Conservation (phyloP, 2,888 invertebrate genomes). For the Mythimna ferrago region DNA sequence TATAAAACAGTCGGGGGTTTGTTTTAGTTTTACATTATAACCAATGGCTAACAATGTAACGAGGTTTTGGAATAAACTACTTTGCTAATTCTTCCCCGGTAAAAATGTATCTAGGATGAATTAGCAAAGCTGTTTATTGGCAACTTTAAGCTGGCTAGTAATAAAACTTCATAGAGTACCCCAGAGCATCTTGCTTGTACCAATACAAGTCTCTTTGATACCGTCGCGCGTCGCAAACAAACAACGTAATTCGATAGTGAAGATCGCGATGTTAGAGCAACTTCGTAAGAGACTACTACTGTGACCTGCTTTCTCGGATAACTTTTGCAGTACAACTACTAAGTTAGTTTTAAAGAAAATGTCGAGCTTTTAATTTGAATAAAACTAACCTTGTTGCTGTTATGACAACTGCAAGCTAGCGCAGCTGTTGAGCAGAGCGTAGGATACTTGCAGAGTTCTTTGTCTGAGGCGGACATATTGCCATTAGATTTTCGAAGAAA, state of each 20-base stretch:
- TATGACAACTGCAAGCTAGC: too few relatives aligned
- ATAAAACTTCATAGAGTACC: slow-evolving; percentile 30
- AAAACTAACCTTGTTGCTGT: too few relatives aligned
- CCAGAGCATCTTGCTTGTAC: slow-evolving; percentile 39
- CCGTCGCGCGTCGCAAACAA: slow-evolving; percentile 47
- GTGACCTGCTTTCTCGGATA: slow-evolving; percentile 29
- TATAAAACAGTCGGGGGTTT: too few relatives aligned
- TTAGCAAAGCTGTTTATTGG: slow-evolving; percentile 3
- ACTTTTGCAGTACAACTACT: slow-evolving; percentile 24
- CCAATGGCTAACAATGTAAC: too few relatives aligned
- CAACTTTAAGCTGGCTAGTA: slow-evolving; percentile 24
- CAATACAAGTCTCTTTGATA: slow-evolving; percentile 47
- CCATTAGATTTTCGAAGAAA: too few relatives aligned
- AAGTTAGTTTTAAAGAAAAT: slow-evolving; percentile 4
- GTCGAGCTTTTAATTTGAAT: neutral
- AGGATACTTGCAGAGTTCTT: too few relatives aligned
- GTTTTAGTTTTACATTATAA: too few relatives aligned
- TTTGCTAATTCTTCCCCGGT: too few relatives aligned
- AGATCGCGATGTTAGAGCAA: slow-evolving; percentile 38
- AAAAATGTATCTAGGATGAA: neutral
- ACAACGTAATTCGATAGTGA: slow-evolving; percentile 47
- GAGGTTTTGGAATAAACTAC: too few relatives aligned
- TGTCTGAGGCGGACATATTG: too few relatives aligned
- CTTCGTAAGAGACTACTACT: slow-evolving; percentile 28
- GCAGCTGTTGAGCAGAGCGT: too few relatives aligned